These are phyloP conservation scores for Xenopus petersii DNA, from an alignment of 2,797 vertebrate genomes.

Conservation along the genomic window DNA sequence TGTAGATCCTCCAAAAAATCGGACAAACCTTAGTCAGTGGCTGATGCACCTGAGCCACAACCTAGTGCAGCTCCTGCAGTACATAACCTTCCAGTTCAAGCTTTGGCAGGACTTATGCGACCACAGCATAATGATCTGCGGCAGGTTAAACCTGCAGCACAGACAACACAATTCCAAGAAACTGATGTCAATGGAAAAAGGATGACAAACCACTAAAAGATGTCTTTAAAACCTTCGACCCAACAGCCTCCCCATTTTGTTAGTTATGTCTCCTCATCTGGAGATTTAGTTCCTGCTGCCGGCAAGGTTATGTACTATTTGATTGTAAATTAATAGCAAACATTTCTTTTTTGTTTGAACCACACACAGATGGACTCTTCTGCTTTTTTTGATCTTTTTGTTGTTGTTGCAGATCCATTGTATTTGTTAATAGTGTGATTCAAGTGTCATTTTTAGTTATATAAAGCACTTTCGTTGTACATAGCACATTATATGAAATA, in stretches of 20 bases:
- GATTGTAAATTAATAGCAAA: too few species aligned
- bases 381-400: too few species aligned
- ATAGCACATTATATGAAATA: constrained; percentile 65
- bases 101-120: constrained; percentile 85
- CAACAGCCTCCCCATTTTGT: constrained; percentile 95
- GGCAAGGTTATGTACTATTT: too few species aligned
- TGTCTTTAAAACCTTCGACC: constrained; percentile 98
- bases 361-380: too few species aligned
- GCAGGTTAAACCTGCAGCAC: constrained; percentile 75
- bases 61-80: constrained; percentile 76
- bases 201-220: constrained; percentile 90
- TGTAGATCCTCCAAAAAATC: constrained; percentile 47
- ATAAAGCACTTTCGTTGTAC: constrained; percentile 72
- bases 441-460: constrained; percentile 64
- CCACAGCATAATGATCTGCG: constrained; percentile 86
- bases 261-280: too few species aligned
- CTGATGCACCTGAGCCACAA: constrained; percentile 49
- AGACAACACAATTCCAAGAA: constrained; percentile 66
- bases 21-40: constrained; percentile 54
- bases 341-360: too few species aligned
- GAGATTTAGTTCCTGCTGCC: too few species aligned
- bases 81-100: constrained; percentile 91
- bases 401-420: constrained; percentile 56
- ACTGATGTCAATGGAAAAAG: constrained; percentile 62
- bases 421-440: constrained; percentile 59